A percentile compares a stretch with the other conserved stretches of the same genome.
Conservation (phyloP, 2,113 vertebrate genomes). For the Baryphthengus martii region DNA sequence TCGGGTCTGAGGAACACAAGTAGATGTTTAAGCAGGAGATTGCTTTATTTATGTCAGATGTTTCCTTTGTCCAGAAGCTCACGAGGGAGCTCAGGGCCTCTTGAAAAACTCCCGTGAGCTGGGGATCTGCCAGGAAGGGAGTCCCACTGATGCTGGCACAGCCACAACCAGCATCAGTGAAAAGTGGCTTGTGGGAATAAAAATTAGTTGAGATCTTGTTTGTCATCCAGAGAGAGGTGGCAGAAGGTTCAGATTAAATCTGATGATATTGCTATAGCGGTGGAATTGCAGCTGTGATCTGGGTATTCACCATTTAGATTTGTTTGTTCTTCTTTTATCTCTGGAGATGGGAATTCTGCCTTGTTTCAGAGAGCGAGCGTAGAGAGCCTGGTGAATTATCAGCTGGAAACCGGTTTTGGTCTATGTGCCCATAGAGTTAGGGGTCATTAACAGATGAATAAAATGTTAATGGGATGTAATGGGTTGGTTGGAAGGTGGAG, state of each 20-base stretch:
- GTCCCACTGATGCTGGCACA: neutral
- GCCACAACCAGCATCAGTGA: neutral
- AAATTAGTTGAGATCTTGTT: neutral
- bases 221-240: neutral
- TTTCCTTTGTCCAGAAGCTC: neutral
- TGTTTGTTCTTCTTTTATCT: slow-evolving; percentile 19
- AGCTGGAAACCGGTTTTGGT: neutral
- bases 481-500: neutral
- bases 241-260: slow-evolving; percentile 10
- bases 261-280: neutral
- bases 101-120: neutral
- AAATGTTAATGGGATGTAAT: neutral
- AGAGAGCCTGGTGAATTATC: neutral
- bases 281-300: slow-evolving; percentile 10
- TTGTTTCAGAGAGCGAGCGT: neutral
- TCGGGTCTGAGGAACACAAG: neutral
- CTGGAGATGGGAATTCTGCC: neutral
- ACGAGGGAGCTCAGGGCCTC: neutral
- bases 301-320: neutral
- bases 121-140: neutral
- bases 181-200: neutral
- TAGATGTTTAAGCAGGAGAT: neutral
- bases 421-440: neutral
- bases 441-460: neutral
- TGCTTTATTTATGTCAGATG: neutral